phyloP scores from a whole-genome alignment of 1,140 invertebrate species.

The Ectropis grisescens region DNA sequence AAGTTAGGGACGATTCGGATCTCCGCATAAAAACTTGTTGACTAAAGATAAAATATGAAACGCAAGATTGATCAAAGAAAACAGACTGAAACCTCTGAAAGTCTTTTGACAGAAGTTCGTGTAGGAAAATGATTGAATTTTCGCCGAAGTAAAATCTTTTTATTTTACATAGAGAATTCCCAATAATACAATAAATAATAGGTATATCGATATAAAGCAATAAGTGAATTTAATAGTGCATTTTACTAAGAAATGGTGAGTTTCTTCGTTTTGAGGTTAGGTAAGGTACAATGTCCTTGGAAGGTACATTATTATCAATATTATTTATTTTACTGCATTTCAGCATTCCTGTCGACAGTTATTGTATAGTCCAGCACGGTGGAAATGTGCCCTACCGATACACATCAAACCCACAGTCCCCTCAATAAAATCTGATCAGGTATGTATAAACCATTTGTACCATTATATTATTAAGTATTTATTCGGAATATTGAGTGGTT shows the following conservation, averaged over 20 bases:
- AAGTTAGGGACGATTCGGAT: too few relatives aligned
- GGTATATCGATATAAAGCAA: too few relatives aligned
- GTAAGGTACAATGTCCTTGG: slow-evolving; percentile 32
- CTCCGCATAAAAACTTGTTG: too few relatives aligned
- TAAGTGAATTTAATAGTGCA: too few relatives aligned
- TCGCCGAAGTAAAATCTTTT: slow-evolving; percentile 23
- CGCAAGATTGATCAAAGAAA: slow-evolving; percentile 4
- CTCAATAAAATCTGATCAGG: slow-evolving; percentile 40
- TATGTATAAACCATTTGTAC: too few relatives aligned
- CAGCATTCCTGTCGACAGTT: slow-evolving; percentile 59
- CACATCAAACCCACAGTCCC: slow-evolving; percentile 37
- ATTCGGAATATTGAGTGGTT: too few relatives aligned
- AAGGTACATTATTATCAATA: slow-evolving; percentile 11
- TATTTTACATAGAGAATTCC: too few relatives aligned
- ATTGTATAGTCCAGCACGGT: slow-evolving; percentile 46
- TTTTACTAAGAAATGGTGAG: too few relatives aligned
- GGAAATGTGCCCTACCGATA: slow-evolving; percentile 45
- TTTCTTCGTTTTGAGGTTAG: slow-evolving; percentile 24
- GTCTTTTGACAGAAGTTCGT: slow-evolving; percentile 26
- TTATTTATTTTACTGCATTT: slow-evolving; percentile 23
- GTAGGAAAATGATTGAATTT: slow-evolving; percentile 30
- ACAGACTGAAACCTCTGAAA: slow-evolving; percentile 17
- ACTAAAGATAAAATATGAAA: too few relatives aligned
- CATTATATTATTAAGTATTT: too few relatives aligned
- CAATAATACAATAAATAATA: slow-evolving; percentile 14